These are phyloP conservation scores for Drosophila cyrtoloma DNA, from an alignment of 2,888 invertebrate species.

Conservation along the genomic window DNA sequence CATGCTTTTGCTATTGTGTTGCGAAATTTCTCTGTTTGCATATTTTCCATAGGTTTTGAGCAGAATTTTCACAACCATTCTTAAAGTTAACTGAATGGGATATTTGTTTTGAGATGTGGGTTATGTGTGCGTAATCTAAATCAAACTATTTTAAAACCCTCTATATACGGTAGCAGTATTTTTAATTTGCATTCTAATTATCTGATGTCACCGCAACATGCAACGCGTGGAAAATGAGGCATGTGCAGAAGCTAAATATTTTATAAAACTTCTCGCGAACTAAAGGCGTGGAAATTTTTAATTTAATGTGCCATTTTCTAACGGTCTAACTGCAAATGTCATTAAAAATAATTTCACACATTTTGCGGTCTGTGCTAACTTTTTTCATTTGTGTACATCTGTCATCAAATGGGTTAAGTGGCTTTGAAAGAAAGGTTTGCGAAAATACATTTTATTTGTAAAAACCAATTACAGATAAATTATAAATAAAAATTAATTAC, in stretches of 20 bases:
- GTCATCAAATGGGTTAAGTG: neutral
- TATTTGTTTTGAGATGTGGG: slow-evolving; percentile 11
- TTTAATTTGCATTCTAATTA: slow-evolving; percentile 34
- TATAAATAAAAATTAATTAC: neutral
- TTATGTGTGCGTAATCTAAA: slow-evolving; percentile 36
- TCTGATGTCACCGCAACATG: slow-evolving; percentile 54
- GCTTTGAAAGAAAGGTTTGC: too few relatives aligned
- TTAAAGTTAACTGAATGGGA: neutral
- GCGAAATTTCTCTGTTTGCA: slow-evolving; percentile 10
- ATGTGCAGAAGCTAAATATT: slow-evolving; percentile 33
- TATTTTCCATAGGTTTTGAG: neutral
- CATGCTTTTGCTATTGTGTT: neutral
- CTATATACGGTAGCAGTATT: neutral
- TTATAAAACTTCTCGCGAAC: slow-evolving; percentile 11
- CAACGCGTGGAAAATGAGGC: slow-evolving; percentile 59
- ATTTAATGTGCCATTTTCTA: slow-evolving; percentile 32
- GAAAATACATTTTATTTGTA: neutral
- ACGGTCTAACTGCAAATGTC: slow-evolving; percentile 39
- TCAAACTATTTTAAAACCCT: slow-evolving; percentile 21
- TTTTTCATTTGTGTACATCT: neutral
- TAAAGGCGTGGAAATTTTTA: slow-evolving; percentile 33
- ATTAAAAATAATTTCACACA: slow-evolving; percentile 44
- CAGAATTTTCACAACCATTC: slow-evolving; percentile 10
- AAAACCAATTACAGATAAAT: neutral
- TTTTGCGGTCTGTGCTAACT: slow-evolving; percentile 22